Evolutionary conservation across 2,888 invertebrate genomes (phyloP), one percentile per base, ranked within the genome.

Genomic region (Rhopalosiphum nymphaeae): DNA sequence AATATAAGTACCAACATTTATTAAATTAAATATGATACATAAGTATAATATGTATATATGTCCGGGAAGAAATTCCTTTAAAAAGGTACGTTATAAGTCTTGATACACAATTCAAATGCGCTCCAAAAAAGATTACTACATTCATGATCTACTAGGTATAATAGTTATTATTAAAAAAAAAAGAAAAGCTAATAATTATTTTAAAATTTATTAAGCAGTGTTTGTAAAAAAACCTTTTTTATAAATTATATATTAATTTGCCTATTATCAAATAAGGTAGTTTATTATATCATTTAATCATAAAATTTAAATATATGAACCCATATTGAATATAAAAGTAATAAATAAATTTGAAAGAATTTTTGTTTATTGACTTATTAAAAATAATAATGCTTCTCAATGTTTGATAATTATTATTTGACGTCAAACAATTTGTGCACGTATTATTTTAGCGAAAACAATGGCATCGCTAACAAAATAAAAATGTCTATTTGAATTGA

Each of bases 401-500:
- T n/a, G 67, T n/a, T n/a, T n/a, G 67, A 16, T 13, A 67, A n/a
- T 67, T 67, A 67, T 67, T 67, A 7, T n/a, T 78, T 26, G 36
- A 16, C 36, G 13, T 91, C n/a, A 53, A 53, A 84, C 42, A 42
- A 91, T 53, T 36, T 26, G 67, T 49, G 36, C n/a, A 13, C 36
- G 49, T 67, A 16, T 29, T 53, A 36, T 53, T 53, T 84, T 42
- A 3, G 44, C 84, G 11, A 85, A 91, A 85, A 91, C 56, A 56
- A 78, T 78, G n/a, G 44, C 36, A 84, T 91, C 42, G 49, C 42
- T 36, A 56, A 56, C 88, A 42, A 49, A 91, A 85, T 56, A 10
- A 56, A 56, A 85, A 91, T 44, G n/a, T 91, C 91, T 36, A 53
- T 91, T 53, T 42, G 91, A 91, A 91, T 91, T 29, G 91, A 53